These are phyloP conservation scores for Hermaeophaga mercurialis DNA, from an alignment of 2,888 invertebrate genomes.

Conservation along the genomic window DNA sequence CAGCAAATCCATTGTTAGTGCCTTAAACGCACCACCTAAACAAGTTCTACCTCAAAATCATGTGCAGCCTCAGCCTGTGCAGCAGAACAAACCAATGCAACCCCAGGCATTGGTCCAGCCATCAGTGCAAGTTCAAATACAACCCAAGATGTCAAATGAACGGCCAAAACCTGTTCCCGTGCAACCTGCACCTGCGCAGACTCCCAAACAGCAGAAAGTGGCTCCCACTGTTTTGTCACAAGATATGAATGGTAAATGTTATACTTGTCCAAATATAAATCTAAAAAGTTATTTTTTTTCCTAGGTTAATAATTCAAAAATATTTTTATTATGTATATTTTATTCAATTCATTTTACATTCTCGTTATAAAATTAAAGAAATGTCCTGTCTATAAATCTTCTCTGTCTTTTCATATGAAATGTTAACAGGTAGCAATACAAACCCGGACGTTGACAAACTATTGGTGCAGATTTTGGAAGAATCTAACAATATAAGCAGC, in stretches of 20 bases:
- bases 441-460: constrained; percentile 54
- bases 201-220: constrained; percentile 43
- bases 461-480: constrained; percentile 54
- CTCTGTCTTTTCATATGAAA: not conserved
- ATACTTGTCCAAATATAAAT: too few species aligned
- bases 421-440: constrained; percentile 32
- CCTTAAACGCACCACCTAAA: constrained; percentile 47
- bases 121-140: constrained; percentile 42
- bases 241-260: constrained; percentile 41
- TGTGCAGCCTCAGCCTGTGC: constrained; percentile 42
- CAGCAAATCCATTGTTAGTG: constrained; percentile 42
- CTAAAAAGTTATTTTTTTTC: too few species aligned
- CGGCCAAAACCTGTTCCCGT: constrained; percentile 32
- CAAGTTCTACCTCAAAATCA: constrained; percentile 47
- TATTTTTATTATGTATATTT: too few species aligned
- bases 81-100: constrained; percentile 41
- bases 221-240: constrained; percentile 38
- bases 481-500: constrained; percentile 37
- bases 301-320: too few species aligned
- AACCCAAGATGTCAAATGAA: constrained; percentile 36
- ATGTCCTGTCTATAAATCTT: not conserved
- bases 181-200: constrained; percentile 27
- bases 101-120: constrained; percentile 51
- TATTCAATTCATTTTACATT: too few species aligned
- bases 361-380: too few species aligned